Percentiles rank a stretch among this genome's conserved stretches.
Evolutionary conservation across 2,113 vertebrate genomes (phyloP).

Genomic region (Tachysurus fulvidraco): DNA sequence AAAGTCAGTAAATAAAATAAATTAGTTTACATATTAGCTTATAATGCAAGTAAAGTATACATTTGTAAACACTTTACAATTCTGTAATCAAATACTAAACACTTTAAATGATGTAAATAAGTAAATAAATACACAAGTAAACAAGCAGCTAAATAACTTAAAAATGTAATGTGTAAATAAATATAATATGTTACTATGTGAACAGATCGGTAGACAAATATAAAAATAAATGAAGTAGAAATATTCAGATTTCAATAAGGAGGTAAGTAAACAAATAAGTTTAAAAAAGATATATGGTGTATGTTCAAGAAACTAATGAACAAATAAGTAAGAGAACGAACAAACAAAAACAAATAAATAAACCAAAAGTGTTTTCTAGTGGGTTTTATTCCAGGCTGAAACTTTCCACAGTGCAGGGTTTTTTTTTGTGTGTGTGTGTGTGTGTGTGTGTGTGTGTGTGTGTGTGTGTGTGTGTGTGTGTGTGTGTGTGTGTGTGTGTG

Average conservation of each 20-base stretch:
- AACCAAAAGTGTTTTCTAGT: not conserved
- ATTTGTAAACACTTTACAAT: not conserved
- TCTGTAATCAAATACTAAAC: no score
- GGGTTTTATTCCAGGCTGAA: not conserved
- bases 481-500: no score
- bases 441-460: no score
- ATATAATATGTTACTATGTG: not conserved
- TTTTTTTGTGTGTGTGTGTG: no score
- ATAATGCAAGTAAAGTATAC: not conserved
- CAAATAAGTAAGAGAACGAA: no score
- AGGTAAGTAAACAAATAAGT: not conserved
- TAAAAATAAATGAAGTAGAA: not conserved
- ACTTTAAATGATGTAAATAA: not conserved
- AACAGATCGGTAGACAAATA: not conserved
- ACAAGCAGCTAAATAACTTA: not conserved
- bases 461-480: no score
- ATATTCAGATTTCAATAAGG: not conserved
- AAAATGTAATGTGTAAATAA: no score
- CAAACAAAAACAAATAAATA: not conserved
- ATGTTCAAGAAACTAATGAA: no score
- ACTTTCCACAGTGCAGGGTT: no score
- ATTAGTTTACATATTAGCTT: not conserved
- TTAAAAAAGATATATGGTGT: no score
- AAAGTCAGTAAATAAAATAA: not conserved
- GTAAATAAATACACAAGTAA: not conserved